Conservation (phyloP, 1,140 invertebrate genomes). For the Schmidtea mediterranea region DNA sequence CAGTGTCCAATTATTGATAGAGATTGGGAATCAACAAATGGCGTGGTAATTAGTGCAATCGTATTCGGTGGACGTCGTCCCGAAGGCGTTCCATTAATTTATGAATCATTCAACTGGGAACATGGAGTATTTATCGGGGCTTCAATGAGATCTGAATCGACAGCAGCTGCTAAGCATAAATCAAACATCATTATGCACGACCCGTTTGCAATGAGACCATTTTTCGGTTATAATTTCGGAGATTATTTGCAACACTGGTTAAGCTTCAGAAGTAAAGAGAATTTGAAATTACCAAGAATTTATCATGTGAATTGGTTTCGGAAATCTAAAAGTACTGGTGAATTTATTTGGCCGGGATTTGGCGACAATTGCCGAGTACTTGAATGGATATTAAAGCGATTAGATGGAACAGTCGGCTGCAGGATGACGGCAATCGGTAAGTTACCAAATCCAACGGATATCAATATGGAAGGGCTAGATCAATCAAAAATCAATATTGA, state of each 20-base stretch:
- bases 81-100: no score
- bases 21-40: constrained; percentile 3
- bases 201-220: no score
- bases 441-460: background rate
- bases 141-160: constrained; percentile 7
- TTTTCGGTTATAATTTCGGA: no score
- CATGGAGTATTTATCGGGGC: no score
- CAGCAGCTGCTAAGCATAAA: constrained; percentile 7
- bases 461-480: background rate
- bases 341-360: no score
- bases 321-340: constrained; percentile 54
- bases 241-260: no score
- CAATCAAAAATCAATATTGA: no score
- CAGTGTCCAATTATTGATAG: no score
- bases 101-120: background rate
- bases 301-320: no score
- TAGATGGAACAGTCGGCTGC: constrained; percentile 15
- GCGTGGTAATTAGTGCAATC: constrained; percentile 5
- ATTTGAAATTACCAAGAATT: constrained; percentile 48
- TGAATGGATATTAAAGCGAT: constrained; percentile 46
- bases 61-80: constrained; percentile 5
- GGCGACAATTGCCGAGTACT: no score
- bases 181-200: no score
- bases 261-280: constrained; percentile 87
- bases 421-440: background rate